Percentiles rank a stretch among this genome's conserved stretches.
Evolutionary conservation across 2,888 invertebrate genomes (phyloP).

Genomic region (Petrolisthes manimaculis): DNA sequence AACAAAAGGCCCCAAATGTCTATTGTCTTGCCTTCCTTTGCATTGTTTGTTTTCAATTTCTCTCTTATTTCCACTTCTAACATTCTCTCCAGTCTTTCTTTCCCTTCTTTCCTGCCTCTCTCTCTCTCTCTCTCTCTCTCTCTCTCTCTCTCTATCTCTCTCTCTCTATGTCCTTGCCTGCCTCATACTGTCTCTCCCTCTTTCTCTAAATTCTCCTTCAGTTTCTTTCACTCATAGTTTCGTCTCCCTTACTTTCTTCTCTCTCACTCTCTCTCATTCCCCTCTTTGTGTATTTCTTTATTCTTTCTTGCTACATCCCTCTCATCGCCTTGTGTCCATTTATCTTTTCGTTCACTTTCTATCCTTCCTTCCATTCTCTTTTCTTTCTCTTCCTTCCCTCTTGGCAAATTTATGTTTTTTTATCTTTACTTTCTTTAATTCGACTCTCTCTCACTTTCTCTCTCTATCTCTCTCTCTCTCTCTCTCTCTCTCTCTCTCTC

Average conservation of each 20-base stretch:
- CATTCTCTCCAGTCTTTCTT: too few relatives aligned
- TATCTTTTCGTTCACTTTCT: neutral
- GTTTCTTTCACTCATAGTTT: neutral
- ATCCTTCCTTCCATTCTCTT: neutral
- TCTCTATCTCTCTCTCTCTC: neutral
- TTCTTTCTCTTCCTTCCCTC: neutral
- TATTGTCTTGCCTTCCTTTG: too few relatives aligned
- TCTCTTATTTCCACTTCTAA: too few relatives aligned
- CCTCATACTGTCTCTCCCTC: neutral
- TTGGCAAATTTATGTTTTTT: neutral
- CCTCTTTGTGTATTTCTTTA: neutral
- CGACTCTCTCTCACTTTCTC: neutral
- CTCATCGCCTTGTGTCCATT: neutral
- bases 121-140: too few relatives aligned
- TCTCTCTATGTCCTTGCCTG: neutral
- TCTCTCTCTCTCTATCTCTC: neutral
- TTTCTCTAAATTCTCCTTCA: neutral
- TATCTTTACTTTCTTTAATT: neutral
- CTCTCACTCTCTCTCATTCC: neutral
- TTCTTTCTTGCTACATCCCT: neutral
- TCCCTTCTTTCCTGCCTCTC: too few relatives aligned
- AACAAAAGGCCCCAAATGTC: too few relatives aligned
- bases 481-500: conserved; percentile 26
- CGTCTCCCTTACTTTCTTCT: neutral
- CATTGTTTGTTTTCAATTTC: too few relatives aligned